Evolutionary conservation across 2,797 vertebrate species (phyloP), one percentile per base, ranked within the genome.

Genomic region (Hipposideros larvatus): DNA sequence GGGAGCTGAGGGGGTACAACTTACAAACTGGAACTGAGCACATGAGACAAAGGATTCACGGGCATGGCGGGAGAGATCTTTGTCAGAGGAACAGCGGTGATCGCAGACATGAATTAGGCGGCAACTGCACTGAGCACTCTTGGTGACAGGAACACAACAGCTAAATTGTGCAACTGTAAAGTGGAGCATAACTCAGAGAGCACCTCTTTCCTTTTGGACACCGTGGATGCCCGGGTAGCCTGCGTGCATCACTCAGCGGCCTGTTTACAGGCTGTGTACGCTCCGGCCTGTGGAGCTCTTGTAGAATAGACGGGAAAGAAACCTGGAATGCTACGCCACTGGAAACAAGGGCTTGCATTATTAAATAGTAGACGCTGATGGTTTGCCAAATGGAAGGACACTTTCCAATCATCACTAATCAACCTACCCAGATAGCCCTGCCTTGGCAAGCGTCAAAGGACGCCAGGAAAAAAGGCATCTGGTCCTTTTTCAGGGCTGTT

Each of bases 11-110:
- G 93, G 65, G 61, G 78, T 59, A 70, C 80, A 65, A 74, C 74
- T 92, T 88, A 57, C 51, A 85, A 96, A 85, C 93, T 34, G 59
- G 80, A 94, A 92, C 11, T 51, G 73, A 87, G 71, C 65, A 65
- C 68, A 65, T 0, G 59, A 88, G 86, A 82, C 26, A 24, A 77
- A 90, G 92, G 71, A 63, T 68, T 80, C 74, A 91, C 0, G 24
- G 95, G 92, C 0, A 2, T 51, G 91, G 96, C 22, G 79, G 85
- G 94, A 73, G 91, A 91, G 61, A 82, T 88, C 92, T 90, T 46
- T 91, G 93, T 94, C 92, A 93, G 94, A 91, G 87, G 59, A 87
- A 86, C 28, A 59, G 90, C 86, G 66, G 55, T 70, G 87, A 95
- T 51, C 90, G 78, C 73, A 96, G 93, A 59, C 65, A 19, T 14